These are phyloP conservation scores for Coreius guichenoti DNA, from an alignment of 2,797 vertebrate genomes.

Conservation along the genomic window DNA sequence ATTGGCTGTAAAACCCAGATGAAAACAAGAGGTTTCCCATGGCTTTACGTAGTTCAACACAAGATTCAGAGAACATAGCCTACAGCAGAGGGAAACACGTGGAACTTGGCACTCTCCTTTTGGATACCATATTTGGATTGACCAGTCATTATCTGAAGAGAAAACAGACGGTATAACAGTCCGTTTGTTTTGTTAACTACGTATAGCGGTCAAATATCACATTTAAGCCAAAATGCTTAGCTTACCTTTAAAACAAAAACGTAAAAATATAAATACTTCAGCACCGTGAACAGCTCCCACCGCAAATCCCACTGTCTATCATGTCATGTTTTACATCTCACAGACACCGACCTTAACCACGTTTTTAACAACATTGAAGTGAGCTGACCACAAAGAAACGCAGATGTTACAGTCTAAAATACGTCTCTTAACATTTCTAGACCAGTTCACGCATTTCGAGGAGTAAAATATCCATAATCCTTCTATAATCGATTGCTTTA, in stretches of 20 bases:
- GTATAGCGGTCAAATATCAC: background rate
- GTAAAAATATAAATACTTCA: background rate
- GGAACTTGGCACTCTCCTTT: conserved; percentile 78
- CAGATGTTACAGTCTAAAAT: background rate
- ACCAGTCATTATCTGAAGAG: conserved; percentile 82
- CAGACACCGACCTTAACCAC: background rate
- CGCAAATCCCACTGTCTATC: background rate
- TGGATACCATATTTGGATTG: conserved; percentile 85
- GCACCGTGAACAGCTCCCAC: conserved; percentile 28
- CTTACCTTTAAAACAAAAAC: background rate
- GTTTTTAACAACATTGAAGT: background rate
- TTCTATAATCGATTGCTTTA: background rate
- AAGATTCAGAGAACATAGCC: conserved; percentile 70
- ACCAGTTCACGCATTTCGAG: background rate
- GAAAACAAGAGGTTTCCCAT: conserved; percentile 62
- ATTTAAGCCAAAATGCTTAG: background rate
- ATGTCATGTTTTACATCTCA: background rate
- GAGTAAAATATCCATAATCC: background rate
- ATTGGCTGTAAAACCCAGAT: background rate
- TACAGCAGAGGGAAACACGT: conserved; percentile 73
- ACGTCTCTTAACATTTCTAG: background rate
- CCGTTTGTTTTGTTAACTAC: background rate
- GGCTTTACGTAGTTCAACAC: conserved; percentile 78
- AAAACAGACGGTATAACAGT: conserved; percentile 77
- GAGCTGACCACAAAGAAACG: background rate